Percentiles rank a stretch among this genome's conserved stretches.
These are phyloP conservation scores for Rousettus leschenaultii DNA, from an alignment of 2,113 vertebrate species.

Conservation along the genomic window DNA sequence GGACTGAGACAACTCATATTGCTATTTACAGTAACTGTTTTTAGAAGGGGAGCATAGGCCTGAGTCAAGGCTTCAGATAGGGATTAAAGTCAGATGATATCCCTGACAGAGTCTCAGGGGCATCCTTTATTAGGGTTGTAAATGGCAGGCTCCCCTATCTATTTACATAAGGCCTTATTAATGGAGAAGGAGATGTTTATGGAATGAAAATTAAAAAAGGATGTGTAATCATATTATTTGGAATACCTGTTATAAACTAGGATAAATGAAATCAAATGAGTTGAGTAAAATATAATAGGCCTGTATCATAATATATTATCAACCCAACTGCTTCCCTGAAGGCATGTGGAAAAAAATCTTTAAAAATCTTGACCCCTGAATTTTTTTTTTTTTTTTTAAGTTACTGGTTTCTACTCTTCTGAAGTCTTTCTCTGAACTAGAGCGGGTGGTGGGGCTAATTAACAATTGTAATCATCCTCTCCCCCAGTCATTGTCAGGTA, in stretches of 20 bases:
- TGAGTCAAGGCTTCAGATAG: not conserved
- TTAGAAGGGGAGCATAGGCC: not conserved
- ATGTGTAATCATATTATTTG: not conserved
- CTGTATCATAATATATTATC: not conserved
- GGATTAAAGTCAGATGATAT: not conserved
- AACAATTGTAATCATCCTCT: not conserved
- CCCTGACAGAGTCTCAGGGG: not conserved
- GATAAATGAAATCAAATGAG: constrained; percentile 8
- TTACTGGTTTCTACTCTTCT: constrained; percentile 1
- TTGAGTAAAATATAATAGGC: constrained; percentile 34
- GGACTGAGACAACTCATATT: not conserved
- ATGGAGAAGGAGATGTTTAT: not conserved
- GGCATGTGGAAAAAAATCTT: constrained; percentile 9
- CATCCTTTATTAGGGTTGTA: constrained; percentile 17
- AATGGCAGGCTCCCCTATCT: not conserved
- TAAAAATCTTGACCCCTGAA: not conserved
- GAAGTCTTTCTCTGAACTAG: not conserved
- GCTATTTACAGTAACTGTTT: not conserved
- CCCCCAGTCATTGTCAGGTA: not conserved
- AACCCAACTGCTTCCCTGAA: constrained; percentile 8
- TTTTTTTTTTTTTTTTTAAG: constrained; percentile 20
- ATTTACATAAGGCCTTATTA: not conserved
- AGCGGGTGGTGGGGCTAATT: not conserved
- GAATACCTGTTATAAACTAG: constrained; percentile 27
- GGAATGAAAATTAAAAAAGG: not conserved